Evolutionary conservation across 2,797 vertebrate species (phyloP), one percentile per base, ranked within the genome.

Genomic region (Acanthiza pusilla): DNA sequence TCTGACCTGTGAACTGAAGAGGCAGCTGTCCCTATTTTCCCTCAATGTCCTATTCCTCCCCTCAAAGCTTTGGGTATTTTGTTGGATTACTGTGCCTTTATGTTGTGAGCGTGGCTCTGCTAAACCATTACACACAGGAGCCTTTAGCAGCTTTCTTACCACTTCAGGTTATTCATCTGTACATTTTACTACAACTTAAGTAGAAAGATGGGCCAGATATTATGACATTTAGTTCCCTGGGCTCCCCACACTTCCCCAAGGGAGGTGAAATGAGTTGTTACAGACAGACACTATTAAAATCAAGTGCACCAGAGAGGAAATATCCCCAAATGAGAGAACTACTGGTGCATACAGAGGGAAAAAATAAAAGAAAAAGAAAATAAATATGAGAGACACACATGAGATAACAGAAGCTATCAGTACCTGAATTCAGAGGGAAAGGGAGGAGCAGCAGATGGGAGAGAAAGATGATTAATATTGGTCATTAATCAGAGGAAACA

Each of bases 401-500:
- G 72, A 94, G 50, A 67, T 45, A 93, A 89, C 86, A 94, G 61
- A 85, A 96, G 55, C 72, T 57, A 71, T 61, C n/a, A 30, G 84
- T 94, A 95, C 96, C 92, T 96, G 89, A 30, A 93, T 83, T 94
- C 92, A 85, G 58, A 93, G 30, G 68, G 80, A 85, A 94, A 95
- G 55, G 85, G 83, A 96, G 75, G 88, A 93, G 75, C 85, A 87
- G 95, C 94, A 96, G 92, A 94, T 95, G 92, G 93, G 60, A 96
- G 77, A 96, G 67, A 96, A 94, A 94, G 81, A 93, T 93, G 80
- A 94, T 96, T 96, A 96, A 96, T 95, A 96, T 26, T 92, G 83
- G 95, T 91, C 87, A 96, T 96, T 97, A 96, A 97, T 96, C 91
- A 96, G 88, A 88, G 60, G 66, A 96, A 95, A 88, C 90, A 91